These are phyloP conservation scores for Tenthredo livida DNA, from an alignment of 2,888 invertebrate species.

Conservation along the genomic window DNA sequence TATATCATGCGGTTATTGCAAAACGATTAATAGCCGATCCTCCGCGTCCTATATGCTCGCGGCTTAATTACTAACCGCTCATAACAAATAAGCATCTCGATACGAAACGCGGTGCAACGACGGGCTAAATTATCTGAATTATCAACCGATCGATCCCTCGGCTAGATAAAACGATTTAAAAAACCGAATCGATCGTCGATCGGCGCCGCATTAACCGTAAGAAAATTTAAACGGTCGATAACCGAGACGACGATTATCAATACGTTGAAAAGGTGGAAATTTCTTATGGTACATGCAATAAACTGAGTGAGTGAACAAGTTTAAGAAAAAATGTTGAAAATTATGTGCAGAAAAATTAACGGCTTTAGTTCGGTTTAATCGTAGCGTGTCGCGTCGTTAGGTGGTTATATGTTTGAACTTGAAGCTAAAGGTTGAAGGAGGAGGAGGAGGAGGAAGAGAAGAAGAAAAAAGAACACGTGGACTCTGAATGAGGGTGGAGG, in stretches of 20 bases:
- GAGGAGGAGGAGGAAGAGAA: not conserved
- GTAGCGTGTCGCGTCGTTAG: not conserved
- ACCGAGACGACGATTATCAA: not conserved
- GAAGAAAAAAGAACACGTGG: not conserved
- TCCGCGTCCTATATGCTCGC: not conserved
- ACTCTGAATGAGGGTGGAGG: not conserved
- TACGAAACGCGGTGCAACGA: not conserved
- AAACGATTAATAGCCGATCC: constrained; percentile 33
- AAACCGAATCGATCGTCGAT: not conserved
- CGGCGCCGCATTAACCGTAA: not conserved
- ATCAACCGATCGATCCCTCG: constrained; percentile 9
- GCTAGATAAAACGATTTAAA: constrained; percentile 2
- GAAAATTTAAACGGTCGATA: not conserved
- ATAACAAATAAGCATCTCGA: constrained; percentile 32
- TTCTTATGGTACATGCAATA: not conserved
- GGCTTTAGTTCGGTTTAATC: constrained; percentile 7
- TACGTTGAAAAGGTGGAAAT: not conserved
- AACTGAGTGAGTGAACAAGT: not conserved
- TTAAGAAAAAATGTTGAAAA: not conserved
- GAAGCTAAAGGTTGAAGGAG: not conserved
- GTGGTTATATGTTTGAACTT: constrained; percentile 27
- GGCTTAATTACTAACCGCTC: constrained; percentile 30
- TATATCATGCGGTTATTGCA: constrained; percentile 35
- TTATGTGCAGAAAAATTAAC: not conserved
- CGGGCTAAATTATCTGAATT: not conserved